These are phyloP conservation scores for Dimorphilus gyrociliatus DNA, from an alignment of 2,888 invertebrate genomes.

Conservation along the genomic window DNA sequence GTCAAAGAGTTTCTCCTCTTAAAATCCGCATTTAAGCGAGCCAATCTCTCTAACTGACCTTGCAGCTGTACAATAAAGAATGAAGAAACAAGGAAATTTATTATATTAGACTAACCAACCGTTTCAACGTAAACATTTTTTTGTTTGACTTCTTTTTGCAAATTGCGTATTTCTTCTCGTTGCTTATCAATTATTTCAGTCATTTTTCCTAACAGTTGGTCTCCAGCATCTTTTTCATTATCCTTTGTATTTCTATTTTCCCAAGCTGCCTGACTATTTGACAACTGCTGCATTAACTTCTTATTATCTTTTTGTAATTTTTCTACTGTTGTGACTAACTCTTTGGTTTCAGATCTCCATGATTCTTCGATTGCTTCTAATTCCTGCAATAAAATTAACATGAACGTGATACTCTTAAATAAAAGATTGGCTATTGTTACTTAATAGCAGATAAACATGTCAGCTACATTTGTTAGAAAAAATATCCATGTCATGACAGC, in stretches of 20 bases:
- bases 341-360: constrained; percentile 80
- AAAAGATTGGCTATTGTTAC: too few relatives aligned
- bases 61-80: constrained; percentile 53
- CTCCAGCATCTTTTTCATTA: constrained; percentile 15
- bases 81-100: not conserved
- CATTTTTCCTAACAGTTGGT: too few relatives aligned
- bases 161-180: constrained; percentile 64
- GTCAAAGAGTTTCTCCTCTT: constrained; percentile 57
- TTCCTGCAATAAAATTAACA: constrained; percentile 53
- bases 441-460: too few relatives aligned
- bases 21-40: constrained; percentile 65
- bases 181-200: constrained; percentile 66
- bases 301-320: constrained; percentile 81
- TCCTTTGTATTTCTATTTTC: constrained; percentile 19
- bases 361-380: constrained; percentile 88
- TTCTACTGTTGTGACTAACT: constrained; percentile 64
- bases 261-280: constrained; percentile 20
- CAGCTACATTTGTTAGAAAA: too few relatives aligned
- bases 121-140: constrained; percentile 70
- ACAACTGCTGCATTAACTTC: constrained; percentile 44
- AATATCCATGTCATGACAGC: too few relatives aligned
- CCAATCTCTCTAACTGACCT: constrained; percentile 68
- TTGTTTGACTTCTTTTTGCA: constrained; percentile 63
- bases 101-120: constrained; percentile 44
- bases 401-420: too few relatives aligned